These are phyloP conservation scores for Drosophila littoralis DNA, from an alignment of 1,140 invertebrate genomes.

Conservation along the genomic window DNA sequence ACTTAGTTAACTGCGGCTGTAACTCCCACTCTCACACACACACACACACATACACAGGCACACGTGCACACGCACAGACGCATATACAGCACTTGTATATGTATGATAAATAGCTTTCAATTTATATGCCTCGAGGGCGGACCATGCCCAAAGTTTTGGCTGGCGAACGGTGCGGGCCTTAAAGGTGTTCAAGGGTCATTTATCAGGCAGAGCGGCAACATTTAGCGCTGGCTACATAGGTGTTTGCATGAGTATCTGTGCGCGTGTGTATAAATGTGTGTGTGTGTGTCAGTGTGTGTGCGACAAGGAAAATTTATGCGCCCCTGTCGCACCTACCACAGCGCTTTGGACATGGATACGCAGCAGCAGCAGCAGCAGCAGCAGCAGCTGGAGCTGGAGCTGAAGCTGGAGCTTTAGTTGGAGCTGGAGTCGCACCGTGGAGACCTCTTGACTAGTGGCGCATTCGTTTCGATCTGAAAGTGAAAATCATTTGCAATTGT, in stretches of 20 bases:
- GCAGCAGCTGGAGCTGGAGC: neutral
- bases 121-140: conserved; percentile 78
- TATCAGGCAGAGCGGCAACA: conserved; percentile 81
- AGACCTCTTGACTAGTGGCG: conserved; percentile 56
- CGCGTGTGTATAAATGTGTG: conserved; percentile 21
- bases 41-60: neutral
- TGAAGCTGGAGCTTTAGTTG: neutral
- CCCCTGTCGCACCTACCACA: conserved; percentile 44
- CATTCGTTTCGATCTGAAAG: conserved; percentile 81
- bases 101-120: conserved; percentile 83
- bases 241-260: conserved; percentile 13
- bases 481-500: conserved; percentile 83
- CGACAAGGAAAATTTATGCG: conserved; percentile 52
- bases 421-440: conserved; percentile 2
- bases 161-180: conserved; percentile 35
- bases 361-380: conserved; percentile 10
- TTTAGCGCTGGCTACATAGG: conserved; percentile 67
- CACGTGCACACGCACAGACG: neutral
- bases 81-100: conserved; percentile 43
- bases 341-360: conserved; percentile 38
- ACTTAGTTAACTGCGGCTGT: conserved; percentile 69
- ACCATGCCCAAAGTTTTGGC: conserved; percentile 49
- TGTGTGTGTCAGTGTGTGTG: conserved; percentile 42
- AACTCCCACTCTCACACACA: conserved; percentile 36
- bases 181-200: conserved; percentile 82